Evolutionary conservation across 2,113 vertebrate genomes (phyloP).

Genomic region (Leucoraja erinaceus): DNA sequence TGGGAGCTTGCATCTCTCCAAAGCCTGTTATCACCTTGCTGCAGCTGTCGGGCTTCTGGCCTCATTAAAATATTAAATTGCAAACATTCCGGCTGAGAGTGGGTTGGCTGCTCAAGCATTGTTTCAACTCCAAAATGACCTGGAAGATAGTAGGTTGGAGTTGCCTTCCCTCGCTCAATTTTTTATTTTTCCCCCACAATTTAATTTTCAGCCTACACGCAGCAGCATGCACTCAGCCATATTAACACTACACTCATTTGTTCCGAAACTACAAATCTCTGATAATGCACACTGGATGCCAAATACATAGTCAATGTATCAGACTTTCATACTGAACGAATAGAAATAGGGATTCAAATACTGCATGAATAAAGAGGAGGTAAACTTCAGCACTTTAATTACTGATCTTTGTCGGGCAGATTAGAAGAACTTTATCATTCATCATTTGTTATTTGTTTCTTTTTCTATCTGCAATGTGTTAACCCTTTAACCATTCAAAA

Average conservation of each 20-base stretch:
- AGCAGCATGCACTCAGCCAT: neutral
- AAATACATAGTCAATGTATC: neutral
- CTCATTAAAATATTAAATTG: too few relatives aligned
- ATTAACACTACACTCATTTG: neutral
- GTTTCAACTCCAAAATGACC: too few relatives aligned
- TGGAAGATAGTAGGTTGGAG: too few relatives aligned
- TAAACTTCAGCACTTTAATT: neutral
- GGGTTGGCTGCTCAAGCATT: too few relatives aligned
- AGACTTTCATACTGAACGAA: neutral
- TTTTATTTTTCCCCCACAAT: too few relatives aligned
- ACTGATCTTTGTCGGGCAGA: neutral
- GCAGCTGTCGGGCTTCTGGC: too few relatives aligned
- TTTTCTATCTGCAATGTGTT: neutral
- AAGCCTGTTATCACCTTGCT: too few relatives aligned
- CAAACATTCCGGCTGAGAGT: too few relatives aligned
- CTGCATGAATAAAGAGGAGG: neutral
- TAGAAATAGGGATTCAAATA: neutral
- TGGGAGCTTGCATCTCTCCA: too few relatives aligned
- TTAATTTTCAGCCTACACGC: too few relatives aligned
- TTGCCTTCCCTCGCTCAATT: too few relatives aligned
- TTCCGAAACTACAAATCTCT: neutral
- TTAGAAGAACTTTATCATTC: neutral
- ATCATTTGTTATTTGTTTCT: neutral
- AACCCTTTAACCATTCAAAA: neutral
- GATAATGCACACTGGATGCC: neutral